Percentiles rank a stretch among this genome's conserved stretches.
phyloP scores from a whole-genome alignment of 2,797 vertebrate species.

The Geotrypetes seraphini region DNA sequence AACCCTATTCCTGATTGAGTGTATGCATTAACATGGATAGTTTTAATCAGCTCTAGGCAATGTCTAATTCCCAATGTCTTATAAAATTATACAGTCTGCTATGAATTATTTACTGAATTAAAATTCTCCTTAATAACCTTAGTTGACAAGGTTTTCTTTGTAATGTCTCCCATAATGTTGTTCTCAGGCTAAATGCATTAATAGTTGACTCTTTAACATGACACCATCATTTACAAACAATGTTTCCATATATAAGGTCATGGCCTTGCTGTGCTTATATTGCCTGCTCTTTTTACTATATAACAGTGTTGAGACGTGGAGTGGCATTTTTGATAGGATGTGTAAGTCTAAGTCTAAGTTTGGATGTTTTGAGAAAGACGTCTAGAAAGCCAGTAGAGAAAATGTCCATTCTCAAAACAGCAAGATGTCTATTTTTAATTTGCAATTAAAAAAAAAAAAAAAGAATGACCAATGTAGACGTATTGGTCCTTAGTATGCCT shows the following conservation, averaged over 20 bases:
- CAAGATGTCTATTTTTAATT: too few relatives aligned
- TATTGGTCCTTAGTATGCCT: too few relatives aligned
- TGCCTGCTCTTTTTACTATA: too few relatives aligned
- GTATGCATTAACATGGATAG: background rate
- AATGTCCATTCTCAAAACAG: too few relatives aligned
- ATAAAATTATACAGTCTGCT: conserved; percentile 3
- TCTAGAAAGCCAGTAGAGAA: too few relatives aligned
- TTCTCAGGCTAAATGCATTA: conserved; percentile 12
- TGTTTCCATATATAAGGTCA: conserved; percentile 3
- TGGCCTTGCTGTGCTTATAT: background rate
- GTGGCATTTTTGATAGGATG: too few relatives aligned
- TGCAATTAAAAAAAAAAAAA: too few relatives aligned
- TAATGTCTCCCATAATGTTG: too few relatives aligned
- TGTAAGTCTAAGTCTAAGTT: too few relatives aligned
- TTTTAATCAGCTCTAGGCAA: conserved; percentile 2
- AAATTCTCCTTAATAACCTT: conserved; percentile 33
- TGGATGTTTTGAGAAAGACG: too few relatives aligned
- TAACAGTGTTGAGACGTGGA: too few relatives aligned
- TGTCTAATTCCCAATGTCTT: conserved; percentile 5
- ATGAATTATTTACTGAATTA: conserved; percentile 37
- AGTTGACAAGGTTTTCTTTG: conserved; percentile 23
- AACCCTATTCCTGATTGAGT: background rate
- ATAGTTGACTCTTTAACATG: background rate
- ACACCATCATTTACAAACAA: conserved; percentile 5
- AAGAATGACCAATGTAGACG: too few relatives aligned